A percentile compares a stretch with the other conserved stretches of the same genome.
Evolutionary conservation across 2,797 vertebrate species (phyloP).

Genomic region (Danio aesculapii): DNA sequence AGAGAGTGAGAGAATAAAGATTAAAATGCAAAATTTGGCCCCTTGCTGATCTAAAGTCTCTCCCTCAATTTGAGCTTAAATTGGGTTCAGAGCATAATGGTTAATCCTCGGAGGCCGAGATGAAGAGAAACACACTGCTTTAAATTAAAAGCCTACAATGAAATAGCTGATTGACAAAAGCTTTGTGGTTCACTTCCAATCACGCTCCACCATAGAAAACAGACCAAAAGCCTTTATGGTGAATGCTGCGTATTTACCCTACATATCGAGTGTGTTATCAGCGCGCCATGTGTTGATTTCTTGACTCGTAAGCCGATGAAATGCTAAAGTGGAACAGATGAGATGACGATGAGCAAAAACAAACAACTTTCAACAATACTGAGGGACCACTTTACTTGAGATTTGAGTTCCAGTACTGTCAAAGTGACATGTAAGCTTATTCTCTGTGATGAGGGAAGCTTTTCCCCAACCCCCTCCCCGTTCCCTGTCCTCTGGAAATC

Average conservation of each 20-base stretch:
- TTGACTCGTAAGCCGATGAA: neutral
- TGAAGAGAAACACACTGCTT: conserved; percentile 51
- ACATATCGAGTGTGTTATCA: conserved; percentile 11
- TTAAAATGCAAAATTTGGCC: conserved; percentile 38
- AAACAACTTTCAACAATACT: conserved; percentile 49
- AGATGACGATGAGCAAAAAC: conserved; percentile 37
- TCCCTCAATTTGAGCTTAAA: conserved; percentile 53
- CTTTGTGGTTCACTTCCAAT: conserved; percentile 22
- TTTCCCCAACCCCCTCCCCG: neutral
- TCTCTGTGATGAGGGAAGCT: conserved; percentile 45
- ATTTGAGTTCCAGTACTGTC: conserved; percentile 30
- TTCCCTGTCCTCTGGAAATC: conserved; percentile 33
- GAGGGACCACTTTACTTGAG: conserved; percentile 27
- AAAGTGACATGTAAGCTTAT: conserved; percentile 51
- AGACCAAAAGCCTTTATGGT: neutral
- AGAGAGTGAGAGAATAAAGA: conserved; percentile 31
- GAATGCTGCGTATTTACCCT: neutral
- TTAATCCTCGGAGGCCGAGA: conserved; percentile 59
- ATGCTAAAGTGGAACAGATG: conserved; percentile 47
- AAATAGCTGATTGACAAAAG: conserved; percentile 40
- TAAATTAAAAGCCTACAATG: conserved; percentile 58
- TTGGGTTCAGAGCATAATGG: conserved; percentile 57
- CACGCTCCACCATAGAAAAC: neutral
- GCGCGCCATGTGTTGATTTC: neutral
- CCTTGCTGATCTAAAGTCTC: conserved; percentile 54